Conservation (phyloP, 2,113 vertebrate genomes). For the Podarcis muralis region DNA sequence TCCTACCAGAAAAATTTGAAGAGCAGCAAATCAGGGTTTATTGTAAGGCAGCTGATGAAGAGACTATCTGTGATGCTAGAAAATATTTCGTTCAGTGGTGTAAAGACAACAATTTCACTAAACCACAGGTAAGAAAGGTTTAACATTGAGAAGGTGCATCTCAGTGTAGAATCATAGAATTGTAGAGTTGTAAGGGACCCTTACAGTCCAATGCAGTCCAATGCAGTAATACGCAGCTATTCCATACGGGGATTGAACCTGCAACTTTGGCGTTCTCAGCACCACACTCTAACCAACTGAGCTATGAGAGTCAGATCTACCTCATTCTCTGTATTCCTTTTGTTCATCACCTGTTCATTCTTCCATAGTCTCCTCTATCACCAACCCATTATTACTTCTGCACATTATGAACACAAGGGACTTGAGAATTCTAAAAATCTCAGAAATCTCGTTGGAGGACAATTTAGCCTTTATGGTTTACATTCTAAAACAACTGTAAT, state of each 20-base stretch:
- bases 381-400: not conserved
- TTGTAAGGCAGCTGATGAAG: slow-evolving; percentile 82
- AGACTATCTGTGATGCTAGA: slow-evolving; percentile 77
- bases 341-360: not conserved
- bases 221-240: too few species aligned
- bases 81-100: slow-evolving; percentile 93
- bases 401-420: not conserved
- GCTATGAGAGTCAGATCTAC: not conserved
- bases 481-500: not conserved
- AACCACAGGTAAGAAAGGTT: slow-evolving; percentile 83
- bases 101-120: slow-evolving; percentile 79
- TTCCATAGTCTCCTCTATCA: not conserved
- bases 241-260: too few species aligned
- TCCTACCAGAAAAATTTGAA: slow-evolving; percentile 87
- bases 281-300: too few species aligned
- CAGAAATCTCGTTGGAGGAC: not conserved
- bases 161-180: too few species aligned
- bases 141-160: not conserved
- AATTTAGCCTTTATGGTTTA: not conserved
- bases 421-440: not conserved
- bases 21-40: slow-evolving; percentile 92
- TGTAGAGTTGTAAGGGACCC: too few species aligned
- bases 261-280: too few species aligned
- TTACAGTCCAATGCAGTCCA: too few species aligned
- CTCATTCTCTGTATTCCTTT: not conserved